These are phyloP conservation scores for Sebastes oblongus DNA, from an alignment of 2,797 vertebrate species.

Conservation along the genomic window DNA sequence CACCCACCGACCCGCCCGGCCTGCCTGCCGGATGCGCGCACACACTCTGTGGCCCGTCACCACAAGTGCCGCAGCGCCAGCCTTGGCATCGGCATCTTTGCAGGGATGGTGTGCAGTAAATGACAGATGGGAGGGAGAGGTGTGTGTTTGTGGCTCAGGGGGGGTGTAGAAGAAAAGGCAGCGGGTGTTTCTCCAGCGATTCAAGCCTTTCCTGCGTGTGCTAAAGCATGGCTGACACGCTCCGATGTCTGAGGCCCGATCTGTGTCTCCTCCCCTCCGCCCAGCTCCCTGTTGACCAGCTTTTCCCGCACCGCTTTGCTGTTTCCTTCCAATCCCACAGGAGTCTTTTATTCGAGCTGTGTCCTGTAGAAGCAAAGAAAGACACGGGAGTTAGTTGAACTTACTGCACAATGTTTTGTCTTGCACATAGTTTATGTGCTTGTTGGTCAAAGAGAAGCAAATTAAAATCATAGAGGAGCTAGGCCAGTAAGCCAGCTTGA, in stretches of 20 bases:
- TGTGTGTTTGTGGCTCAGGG: neutral
- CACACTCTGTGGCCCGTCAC: slow-evolving; percentile 66
- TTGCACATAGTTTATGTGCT: neutral
- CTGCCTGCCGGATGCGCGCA: slow-evolving; percentile 52
- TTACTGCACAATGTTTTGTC: neutral
- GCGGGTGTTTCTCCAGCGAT: slow-evolving; percentile 26
- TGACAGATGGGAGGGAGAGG: slow-evolving; percentile 3
- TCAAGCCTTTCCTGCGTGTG: slow-evolving; percentile 36
- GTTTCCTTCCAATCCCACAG: slow-evolving; percentile 33
- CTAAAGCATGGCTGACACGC: slow-evolving; percentile 67
- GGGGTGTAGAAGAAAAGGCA: slow-evolving; percentile 9
- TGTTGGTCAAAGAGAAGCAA: slow-evolving; percentile 1
- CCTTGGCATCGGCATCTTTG: slow-evolving; percentile 63
- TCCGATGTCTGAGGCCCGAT: neutral
- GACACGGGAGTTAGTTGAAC: slow-evolving; percentile 3
- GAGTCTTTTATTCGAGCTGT: slow-evolving; percentile 28
- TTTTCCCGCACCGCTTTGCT: slow-evolving; percentile 9
- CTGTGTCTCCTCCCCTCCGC: slow-evolving; percentile 29
- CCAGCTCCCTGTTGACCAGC: slow-evolving; percentile 16
- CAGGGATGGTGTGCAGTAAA: slow-evolving; percentile 29
- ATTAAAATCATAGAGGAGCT: neutral
- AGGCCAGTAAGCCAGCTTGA: neutral
- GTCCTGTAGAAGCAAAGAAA: slow-evolving; percentile 59
- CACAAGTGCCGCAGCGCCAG: slow-evolving; percentile 63
- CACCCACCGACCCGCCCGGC: slow-evolving; percentile 52